A percentile compares a stretch with the other conserved stretches of the same genome.
These are phyloP conservation scores for Limnothrissa miodon DNA, from an alignment of 2,113 vertebrate species.

Conservation along the genomic window DNA sequence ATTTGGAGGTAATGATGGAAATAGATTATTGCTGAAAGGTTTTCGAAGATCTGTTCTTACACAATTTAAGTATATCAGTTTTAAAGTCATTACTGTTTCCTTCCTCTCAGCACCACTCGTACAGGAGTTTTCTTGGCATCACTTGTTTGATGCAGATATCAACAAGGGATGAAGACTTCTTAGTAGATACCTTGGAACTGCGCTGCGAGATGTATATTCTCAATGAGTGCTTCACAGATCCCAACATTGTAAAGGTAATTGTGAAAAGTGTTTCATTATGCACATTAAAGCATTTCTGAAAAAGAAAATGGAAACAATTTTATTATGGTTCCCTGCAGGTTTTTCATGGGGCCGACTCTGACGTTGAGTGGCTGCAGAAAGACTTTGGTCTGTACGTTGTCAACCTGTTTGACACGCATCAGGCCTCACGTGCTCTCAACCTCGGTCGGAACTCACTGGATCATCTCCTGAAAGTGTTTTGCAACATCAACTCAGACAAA, in stretches of 20 bases:
- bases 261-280: neutral
- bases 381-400: constrained; percentile 94
- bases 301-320: neutral
- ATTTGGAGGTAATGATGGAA: constrained; percentile 82
- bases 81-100: neutral
- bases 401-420: constrained; percentile 95
- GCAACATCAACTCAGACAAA: constrained; percentile 83
- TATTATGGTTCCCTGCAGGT: constrained; percentile 67
- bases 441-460: constrained; percentile 89
- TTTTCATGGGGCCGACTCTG: constrained; percentile 93
- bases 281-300: neutral
- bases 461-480: constrained; percentile 86
- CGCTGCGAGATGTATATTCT: constrained; percentile 87
- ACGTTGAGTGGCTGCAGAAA: constrained; percentile 95
- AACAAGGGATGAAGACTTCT: constrained; percentile 89
- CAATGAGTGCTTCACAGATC: constrained; percentile 92
- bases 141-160: constrained; percentile 96
- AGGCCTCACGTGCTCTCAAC: constrained; percentile 87
- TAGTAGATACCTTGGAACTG: constrained; percentile 88
- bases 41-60: too few species aligned
- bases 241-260: constrained; percentile 87
- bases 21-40: too few species aligned
- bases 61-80: neutral
- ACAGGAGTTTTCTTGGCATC: constrained; percentile 90
- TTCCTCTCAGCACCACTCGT: constrained; percentile 89